Percentiles rank a stretch among this genome's conserved stretches.
phyloP scores from a whole-genome alignment of 2,113 vertebrate genomes.

The Prionailurus bengalensis region DNA sequence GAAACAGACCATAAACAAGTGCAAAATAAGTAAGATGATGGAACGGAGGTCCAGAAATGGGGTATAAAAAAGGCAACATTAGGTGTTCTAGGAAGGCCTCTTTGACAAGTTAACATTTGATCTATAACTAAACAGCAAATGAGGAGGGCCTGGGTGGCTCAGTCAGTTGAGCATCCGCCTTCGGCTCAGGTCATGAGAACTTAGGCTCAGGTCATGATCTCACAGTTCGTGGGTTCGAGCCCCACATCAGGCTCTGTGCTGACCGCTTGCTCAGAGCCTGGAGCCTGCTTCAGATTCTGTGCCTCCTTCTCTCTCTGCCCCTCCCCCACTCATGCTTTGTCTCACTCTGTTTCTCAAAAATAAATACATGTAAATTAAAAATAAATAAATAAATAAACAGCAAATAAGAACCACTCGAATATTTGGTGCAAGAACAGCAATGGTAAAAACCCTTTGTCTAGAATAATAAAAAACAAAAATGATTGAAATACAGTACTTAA shows the following conservation, averaged over 20 bases:
- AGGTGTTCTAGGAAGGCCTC: background rate
- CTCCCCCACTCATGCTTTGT: no score
- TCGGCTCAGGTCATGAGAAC: no score
- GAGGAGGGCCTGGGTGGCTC: no score
- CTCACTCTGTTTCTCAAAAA: no score
- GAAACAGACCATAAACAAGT: background rate
- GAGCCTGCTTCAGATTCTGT: no score
- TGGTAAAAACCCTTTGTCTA: background rate
- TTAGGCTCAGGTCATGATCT: no score
- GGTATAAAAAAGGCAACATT: slow-evolving; percentile 10
- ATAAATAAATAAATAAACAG: background rate
- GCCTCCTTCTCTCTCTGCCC: no score
- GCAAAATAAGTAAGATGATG: background rate
- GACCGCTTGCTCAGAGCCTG: no score
- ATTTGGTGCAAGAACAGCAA: background rate
- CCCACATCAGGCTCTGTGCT: no score
- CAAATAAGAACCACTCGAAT: background rate
- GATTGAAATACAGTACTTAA: background rate
- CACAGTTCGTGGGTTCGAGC: no score
- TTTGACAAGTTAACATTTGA: slow-evolving; percentile 1
- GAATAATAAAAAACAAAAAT: slow-evolving; percentile 29
- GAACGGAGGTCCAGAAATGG: background rate
- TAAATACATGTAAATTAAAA: no score
- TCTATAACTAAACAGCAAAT: background rate
- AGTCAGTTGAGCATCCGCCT: no score